Percentiles rank a stretch among this genome's conserved stretches.
phyloP scores from a whole-genome alignment of 1,140 invertebrate species.

The Hyphantria cunea region DNA sequence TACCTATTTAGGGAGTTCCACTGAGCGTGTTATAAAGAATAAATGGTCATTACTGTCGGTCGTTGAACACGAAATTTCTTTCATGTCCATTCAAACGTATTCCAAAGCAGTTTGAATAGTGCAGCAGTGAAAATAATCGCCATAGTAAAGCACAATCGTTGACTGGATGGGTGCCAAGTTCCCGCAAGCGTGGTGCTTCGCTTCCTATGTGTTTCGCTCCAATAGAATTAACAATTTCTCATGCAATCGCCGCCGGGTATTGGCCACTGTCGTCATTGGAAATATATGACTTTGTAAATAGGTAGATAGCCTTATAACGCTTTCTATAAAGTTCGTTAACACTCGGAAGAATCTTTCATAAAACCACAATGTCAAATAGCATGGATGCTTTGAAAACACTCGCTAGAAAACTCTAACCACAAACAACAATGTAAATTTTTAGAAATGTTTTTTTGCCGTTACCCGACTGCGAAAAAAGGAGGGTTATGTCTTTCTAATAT shows the following conservation, averaged over 20 bases:
- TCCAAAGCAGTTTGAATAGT: constrained; percentile 50
- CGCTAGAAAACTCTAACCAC: no score
- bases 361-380: no score
- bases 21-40: constrained; percentile 40
- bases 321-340: no score
- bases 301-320: neutral
- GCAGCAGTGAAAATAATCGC: constrained; percentile 52
- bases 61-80: constrained; percentile 62
- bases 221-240: constrained; percentile 50
- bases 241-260: constrained; percentile 21
- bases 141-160: constrained; percentile 50
- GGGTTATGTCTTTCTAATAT: no score
- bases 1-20: constrained; percentile 23
- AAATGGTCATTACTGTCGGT: constrained; percentile 59
- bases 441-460: no score
- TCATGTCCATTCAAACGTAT: constrained; percentile 62
- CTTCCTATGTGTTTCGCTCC: constrained; percentile 47
- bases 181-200: constrained; percentile 15
- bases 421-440: no score
- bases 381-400: no score
- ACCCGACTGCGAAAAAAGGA: no score
- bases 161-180: constrained; percentile 49
- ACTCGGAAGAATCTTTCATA: no score
- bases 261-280: constrained; percentile 16
- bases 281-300: constrained; percentile 17